These are phyloP conservation scores for Mormyrus iriodes DNA, from an alignment of 2,113 vertebrate genomes.

Conservation along the genomic window DNA sequence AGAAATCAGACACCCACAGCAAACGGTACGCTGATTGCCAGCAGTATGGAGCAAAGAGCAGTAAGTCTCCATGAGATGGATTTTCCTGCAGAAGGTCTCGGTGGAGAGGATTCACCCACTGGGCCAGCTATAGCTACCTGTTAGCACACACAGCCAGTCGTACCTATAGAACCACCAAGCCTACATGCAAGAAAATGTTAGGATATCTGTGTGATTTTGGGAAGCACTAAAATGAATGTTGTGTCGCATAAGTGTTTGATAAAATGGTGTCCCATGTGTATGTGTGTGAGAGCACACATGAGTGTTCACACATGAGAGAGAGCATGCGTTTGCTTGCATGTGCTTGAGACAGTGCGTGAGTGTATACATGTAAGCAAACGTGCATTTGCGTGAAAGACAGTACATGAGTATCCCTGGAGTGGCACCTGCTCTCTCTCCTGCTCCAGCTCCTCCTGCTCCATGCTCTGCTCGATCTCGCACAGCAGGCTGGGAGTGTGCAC, in stretches of 20 bases:
- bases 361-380: not conserved
- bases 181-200: not conserved
- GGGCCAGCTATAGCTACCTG: not conserved
- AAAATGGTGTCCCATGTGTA: not conserved
- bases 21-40: not conserved
- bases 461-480: constrained; percentile 96
- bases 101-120: not conserved
- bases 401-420: not conserved
- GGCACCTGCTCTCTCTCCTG: constrained; percentile 92
- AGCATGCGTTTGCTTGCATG: not conserved
- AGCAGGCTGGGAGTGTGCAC: constrained; percentile 80
- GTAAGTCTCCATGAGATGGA: not conserved
- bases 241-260: not conserved
- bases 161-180: not conserved
- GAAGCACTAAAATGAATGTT: not conserved
- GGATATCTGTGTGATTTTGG: not conserved
- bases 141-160: not conserved
- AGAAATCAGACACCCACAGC: not conserved
- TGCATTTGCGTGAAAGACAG: not conserved
- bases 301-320: not conserved
- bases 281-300: not conserved
- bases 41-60: not conserved
- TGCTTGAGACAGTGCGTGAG: not conserved
- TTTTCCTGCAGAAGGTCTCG: not conserved
- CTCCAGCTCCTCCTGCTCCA: constrained; percentile 96